A percentile compares a stretch with the other conserved stretches of the same genome.
These are phyloP conservation scores for Leptodactylus fallax DNA, from an alignment of 2,797 vertebrate genomes.

Conservation along the genomic window DNA sequence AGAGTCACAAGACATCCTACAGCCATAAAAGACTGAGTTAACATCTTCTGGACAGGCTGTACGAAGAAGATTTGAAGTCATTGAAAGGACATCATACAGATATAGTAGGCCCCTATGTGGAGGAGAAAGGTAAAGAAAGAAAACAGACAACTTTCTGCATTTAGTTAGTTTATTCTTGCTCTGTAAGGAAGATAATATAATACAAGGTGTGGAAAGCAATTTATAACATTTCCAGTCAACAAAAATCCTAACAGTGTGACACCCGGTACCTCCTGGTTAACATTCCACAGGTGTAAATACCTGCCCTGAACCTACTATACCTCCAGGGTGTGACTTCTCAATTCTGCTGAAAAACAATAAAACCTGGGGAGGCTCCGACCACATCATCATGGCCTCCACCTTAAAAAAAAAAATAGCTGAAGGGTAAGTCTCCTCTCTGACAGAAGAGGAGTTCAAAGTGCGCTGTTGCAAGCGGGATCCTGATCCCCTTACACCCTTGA, in stretches of 20 bases:
- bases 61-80: too few species aligned
- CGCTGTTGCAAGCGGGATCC: not conserved
- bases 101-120: not conserved
- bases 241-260: conserved; percentile 31
- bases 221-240: conserved; percentile 46
- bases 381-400: conserved; percentile 52
- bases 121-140: not conserved
- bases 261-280: conserved; percentile 13
- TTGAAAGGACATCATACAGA: not conserved
- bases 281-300: conserved; percentile 33
- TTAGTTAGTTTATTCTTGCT: conserved; percentile 36
- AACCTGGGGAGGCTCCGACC: conserved; percentile 28
- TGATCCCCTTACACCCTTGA: not conserved
- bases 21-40: too few species aligned
- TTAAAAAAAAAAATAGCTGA: not conserved
- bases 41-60: too few species aligned
- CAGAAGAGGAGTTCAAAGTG: conserved; percentile 49
- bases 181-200: conserved; percentile 39
- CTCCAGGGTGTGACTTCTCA: not conserved
- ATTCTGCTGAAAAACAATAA: not conserved
- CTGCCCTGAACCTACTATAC: not conserved
- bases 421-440: not conserved
- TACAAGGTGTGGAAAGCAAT: conserved; percentile 48
- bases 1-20: too few species aligned
- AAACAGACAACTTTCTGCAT: not conserved